phyloP scores from a whole-genome alignment of 2,113 vertebrate species.

The Gobio gobio region DNA sequence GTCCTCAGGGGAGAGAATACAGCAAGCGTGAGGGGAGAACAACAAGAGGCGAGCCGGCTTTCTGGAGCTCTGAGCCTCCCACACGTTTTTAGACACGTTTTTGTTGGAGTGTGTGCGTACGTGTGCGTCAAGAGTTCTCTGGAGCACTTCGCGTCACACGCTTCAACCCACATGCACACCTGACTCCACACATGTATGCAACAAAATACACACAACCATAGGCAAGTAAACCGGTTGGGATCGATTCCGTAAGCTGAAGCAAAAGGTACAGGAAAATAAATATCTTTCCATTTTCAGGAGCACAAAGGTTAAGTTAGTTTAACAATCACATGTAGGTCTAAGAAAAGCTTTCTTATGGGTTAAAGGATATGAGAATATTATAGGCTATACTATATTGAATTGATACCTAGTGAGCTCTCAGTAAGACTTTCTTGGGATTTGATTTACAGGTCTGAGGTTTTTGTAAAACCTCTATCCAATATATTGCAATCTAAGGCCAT shows the following conservation, averaged over 20 bases:
- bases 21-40: not conserved
- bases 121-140: constrained; percentile 39
- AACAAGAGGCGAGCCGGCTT: constrained; percentile 18
- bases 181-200: constrained; percentile 54
- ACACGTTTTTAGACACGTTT: constrained; percentile 52
- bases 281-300: not conserved
- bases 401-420: not conserved
- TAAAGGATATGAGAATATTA: not conserved
- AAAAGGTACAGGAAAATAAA: not conserved
- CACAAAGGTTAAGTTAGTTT: too few relatives aligned
- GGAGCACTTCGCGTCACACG: constrained; percentile 44
- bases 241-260: not conserved
- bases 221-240: not conserved
- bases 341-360: not conserved
- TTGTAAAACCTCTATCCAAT: not conserved
- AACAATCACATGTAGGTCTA: not conserved
- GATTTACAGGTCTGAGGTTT: constrained; percentile 8
- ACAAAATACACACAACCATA: constrained; percentile 19
- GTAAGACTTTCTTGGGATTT: not conserved
- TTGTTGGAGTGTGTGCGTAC: constrained; percentile 17
- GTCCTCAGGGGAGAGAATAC: not conserved
- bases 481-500: not conserved
- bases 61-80: constrained; percentile 41
- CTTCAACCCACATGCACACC: constrained; percentile 34
- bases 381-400: not conserved